Base-by-base conservation (phyloP, 2,888 invertebrate species). In the Agriopis marginaria region DNA sequence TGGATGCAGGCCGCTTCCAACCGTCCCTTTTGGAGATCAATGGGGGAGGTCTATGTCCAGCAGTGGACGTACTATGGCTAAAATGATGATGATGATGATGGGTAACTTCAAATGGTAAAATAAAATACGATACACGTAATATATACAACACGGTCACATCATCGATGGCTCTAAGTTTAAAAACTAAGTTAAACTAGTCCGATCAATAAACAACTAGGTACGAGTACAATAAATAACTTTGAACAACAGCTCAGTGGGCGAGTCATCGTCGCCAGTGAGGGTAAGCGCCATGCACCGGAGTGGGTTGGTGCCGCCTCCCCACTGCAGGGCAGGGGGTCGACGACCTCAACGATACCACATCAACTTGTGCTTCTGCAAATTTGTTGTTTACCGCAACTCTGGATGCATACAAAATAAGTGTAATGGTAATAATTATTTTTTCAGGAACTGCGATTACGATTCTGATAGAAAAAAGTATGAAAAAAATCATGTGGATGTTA, bases 271-370 rank as follows among this genome's bases (percentile, higher is more conserved):
- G 74, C 75, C 80, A 79, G 79, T 80, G 79, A 74, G 75, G 75
- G 74, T 72, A 75, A 74, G 73, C 75, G 78, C 73, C 78, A 76
- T 79, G 80, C 77, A 82, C 84, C 81, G 80, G 84, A 85, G 82
- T 83, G 79, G 82, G 81, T 81, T 81, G 32, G 32, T 32, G 78
- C 78, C 75, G 71, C 77, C 79, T 76, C 77, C 82, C 81, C 78
- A 79, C 59, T 70, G 66, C 70, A 70, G 63, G 66, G 61, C 50
- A 61, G 49, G 17, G 66, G 64, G 60, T 62, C 56, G 39, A 50
- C 61, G 56, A 69, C 61, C 69, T 62, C 44, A 50, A 49, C 60
- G 60, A 64, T 51, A 50, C 47, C 40, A 47, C 62, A 66, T 53
- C 9, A 7, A 53, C 42, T 56, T 10, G 44, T 50, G 59, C 54